These are phyloP conservation scores for Rhopalosiphum padi DNA, from an alignment of 1,140 invertebrate species.

Conservation along the genomic window DNA sequence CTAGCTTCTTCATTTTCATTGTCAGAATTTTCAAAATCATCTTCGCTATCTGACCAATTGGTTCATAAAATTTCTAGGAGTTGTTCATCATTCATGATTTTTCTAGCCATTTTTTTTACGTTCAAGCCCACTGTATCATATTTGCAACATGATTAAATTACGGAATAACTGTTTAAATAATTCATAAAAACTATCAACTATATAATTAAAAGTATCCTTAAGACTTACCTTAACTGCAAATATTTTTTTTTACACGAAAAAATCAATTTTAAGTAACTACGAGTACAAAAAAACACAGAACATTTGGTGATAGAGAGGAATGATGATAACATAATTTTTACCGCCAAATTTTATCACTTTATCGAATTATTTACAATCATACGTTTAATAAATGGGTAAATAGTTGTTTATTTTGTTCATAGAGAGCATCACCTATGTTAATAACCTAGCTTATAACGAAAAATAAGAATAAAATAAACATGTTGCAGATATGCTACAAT, in stretches of 20 bases:
- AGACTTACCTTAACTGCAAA: too few relatives aligned
- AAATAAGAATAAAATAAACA: background rate
- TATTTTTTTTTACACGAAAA: too few relatives aligned
- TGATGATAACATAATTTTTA: background rate
- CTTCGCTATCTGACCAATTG: slow-evolving; percentile 38
- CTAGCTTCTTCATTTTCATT: background rate
- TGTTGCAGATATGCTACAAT: background rate
- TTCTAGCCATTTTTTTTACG: too few relatives aligned
- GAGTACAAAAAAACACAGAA: too few relatives aligned
- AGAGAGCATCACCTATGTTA: background rate
- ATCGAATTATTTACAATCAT: background rate
- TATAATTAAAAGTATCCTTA: too few relatives aligned
- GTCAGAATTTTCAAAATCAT: background rate
- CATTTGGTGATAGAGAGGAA: background rate
- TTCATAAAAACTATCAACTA: too few relatives aligned
- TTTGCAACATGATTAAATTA: too few relatives aligned
- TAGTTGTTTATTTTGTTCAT: background rate
- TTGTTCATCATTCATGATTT: too few relatives aligned
- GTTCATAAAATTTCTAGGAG: slow-evolving; percentile 13
- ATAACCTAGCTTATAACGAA: background rate
- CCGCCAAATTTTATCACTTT: background rate
- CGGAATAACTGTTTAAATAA: too few relatives aligned
- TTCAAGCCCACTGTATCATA: too few relatives aligned
- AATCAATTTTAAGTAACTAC: too few relatives aligned
- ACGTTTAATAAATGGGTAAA: background rate